Percentiles rank a stretch among this genome's conserved stretches.
These are phyloP conservation scores for Parotocinclus haroldoi DNA, from an alignment of 2,797 vertebrate genomes.

Conservation along the genomic window DNA sequence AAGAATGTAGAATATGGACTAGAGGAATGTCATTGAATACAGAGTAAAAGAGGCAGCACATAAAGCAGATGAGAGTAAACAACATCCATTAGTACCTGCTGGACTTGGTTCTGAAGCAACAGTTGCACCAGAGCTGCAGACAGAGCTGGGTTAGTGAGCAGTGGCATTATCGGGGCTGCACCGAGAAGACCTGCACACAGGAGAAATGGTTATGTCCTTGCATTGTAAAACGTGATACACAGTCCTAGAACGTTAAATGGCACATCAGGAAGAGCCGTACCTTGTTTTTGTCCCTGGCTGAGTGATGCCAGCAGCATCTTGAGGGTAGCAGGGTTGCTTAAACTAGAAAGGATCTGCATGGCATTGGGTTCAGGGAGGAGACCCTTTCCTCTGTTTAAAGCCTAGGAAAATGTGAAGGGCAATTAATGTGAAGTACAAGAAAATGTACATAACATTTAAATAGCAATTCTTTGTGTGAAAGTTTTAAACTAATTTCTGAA, in stretches of 20 bases:
- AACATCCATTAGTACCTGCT: conserved; percentile 73
- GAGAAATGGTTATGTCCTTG: no score
- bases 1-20: conserved; percentile 41
- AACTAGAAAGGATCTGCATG: conserved; percentile 83
- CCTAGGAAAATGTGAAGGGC: conserved; percentile 58
- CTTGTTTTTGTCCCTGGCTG: conserved; percentile 84
- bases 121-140: conserved; percentile 84
- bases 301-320: conserved; percentile 87
- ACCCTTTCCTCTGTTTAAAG: conserved; percentile 88
- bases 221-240: no score
- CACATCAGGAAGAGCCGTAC: conserved; percentile 49
- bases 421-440: neutral
- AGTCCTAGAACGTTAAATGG: no score
- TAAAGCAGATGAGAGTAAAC: neutral
- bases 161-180: conserved; percentile 76
- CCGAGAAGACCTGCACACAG: conserved; percentile 79
- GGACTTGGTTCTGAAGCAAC: conserved; percentile 83
- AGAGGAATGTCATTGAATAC: neutral
- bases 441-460: no score
- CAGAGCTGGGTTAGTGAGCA: conserved; percentile 79
- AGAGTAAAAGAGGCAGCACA: neutral
- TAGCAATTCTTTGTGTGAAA: no score
- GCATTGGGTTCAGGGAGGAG: conserved; percentile 88
- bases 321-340: conserved; percentile 83
- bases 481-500: no score